Conservation (phyloP, 2,888 invertebrate species). For the Conomelus anceps region DNA sequence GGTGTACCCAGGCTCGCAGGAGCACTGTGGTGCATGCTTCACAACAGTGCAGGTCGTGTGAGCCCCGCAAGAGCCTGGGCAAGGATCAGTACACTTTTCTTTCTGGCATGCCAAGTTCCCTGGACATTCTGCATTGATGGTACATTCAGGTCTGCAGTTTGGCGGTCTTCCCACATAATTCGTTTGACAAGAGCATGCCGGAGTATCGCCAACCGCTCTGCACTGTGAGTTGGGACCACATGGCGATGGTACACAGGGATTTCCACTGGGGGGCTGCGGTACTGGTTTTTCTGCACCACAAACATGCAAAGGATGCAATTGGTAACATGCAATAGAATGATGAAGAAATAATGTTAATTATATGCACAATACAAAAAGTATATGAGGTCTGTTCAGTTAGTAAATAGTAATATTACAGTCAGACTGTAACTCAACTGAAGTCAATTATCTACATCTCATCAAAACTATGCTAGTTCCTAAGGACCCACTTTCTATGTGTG, state of each 20-base stretch:
- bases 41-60: conserved; percentile 57
- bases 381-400: neutral
- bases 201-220: conserved; percentile 45
- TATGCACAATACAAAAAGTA: neutral
- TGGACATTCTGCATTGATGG: conserved; percentile 49
- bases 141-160: conserved; percentile 60
- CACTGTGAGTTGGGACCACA: conserved; percentile 54
- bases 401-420: neutral
- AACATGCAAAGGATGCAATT: conserved; percentile 18
- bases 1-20: conserved; percentile 48
- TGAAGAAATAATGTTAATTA: neutral
- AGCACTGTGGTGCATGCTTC: conserved; percentile 48
- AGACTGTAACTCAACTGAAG: neutral
- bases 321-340: neutral
- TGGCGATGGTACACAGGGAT: conserved; percentile 71
- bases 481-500: conserved; percentile 41
- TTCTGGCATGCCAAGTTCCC: conserved; percentile 48
- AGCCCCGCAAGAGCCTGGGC: conserved; percentile 60
- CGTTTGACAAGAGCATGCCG: conserved; percentile 50
- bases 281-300: conserved; percentile 9
- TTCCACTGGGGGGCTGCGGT: conserved; percentile 41
- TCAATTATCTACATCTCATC: neutral
- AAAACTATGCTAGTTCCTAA: neutral
- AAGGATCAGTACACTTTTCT: conserved; percentile 53
- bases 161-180: conserved; percentile 56